phyloP scores from a whole-genome alignment of 2,113 vertebrate species.

The Crotophaga sulcirostris region DNA sequence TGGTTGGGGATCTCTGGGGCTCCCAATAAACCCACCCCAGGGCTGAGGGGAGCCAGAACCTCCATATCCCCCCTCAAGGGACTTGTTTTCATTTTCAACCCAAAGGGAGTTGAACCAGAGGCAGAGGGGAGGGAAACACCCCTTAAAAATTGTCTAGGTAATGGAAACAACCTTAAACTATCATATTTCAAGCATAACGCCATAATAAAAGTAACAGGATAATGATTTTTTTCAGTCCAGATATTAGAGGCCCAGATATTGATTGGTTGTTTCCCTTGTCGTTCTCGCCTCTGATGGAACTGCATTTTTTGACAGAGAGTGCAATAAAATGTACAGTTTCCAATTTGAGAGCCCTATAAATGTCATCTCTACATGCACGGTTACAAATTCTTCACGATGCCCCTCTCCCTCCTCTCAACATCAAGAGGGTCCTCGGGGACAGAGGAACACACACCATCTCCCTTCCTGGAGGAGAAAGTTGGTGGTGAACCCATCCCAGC shows the following conservation, averaged over 20 bases:
- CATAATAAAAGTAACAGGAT: conserved; percentile 76
- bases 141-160: conserved; percentile 27
- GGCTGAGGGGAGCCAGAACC: background rate
- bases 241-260: conserved; percentile 74
- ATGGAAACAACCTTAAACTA: conserved; percentile 59
- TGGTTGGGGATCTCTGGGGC: rapidly evolving
- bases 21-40: rapidly evolving
- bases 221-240: conserved; percentile 80
- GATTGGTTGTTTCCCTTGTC: conserved; percentile 74
- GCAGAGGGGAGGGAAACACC: background rate
- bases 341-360: conserved; percentile 74
- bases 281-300: conserved; percentile 73
- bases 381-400: conserved; percentile 57
- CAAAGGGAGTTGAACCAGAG: background rate
- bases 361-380: conserved; percentile 66
- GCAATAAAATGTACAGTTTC: conserved; percentile 76
- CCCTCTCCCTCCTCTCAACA: background rate
- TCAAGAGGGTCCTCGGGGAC: background rate
- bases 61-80: rapidly evolving
- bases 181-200: conserved; percentile 68
- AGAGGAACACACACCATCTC: background rate
- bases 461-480: background rate
- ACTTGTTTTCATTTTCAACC: background rate
- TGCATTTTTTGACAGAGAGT: conserved; percentile 77
- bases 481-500: background rate